phyloP scores from a whole-genome alignment of 2,888 invertebrate species.

The Drosophila falleni region DNA sequence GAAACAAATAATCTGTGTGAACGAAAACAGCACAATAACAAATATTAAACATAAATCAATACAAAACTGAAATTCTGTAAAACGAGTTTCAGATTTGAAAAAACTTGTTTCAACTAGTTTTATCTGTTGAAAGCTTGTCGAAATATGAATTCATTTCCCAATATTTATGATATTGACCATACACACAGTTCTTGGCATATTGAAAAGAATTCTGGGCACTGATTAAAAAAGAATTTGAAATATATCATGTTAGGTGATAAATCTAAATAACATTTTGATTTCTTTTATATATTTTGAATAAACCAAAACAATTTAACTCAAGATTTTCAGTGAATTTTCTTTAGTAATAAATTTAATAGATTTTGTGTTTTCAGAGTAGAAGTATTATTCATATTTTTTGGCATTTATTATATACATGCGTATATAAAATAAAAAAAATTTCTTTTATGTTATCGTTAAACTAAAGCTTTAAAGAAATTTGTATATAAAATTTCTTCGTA shows the following conservation, averaged over 20 bases:
- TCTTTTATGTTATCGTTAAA: background rate
- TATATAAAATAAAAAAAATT: background rate
- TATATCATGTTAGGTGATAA: constrained; percentile 13
- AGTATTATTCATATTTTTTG: background rate
- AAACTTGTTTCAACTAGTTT: constrained; percentile 18
- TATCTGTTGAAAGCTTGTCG: constrained; percentile 17
- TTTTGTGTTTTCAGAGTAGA: background rate
- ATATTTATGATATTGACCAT: constrained; percentile 8
- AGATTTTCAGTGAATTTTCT: background rate
- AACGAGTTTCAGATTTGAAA: constrained; percentile 36
- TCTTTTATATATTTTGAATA: background rate
- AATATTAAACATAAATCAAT: constrained; percentile 48
- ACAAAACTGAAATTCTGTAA: constrained; percentile 13
- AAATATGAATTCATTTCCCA: constrained; percentile 24
- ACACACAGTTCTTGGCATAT: background rate
- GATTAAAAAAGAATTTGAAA: constrained; percentile 3
- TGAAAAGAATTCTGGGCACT: constrained; percentile 4
- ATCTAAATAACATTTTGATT: background rate
- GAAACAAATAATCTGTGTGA: constrained; percentile 15
- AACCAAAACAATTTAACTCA: background rate
- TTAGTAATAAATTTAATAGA: background rate
- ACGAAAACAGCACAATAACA: constrained; percentile 17
- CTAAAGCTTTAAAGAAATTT: background rate
- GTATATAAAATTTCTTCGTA: background rate
- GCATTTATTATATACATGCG: no score